Conservation (phyloP, 2,888 invertebrate genomes). For the Thera obeliscata region DNA sequence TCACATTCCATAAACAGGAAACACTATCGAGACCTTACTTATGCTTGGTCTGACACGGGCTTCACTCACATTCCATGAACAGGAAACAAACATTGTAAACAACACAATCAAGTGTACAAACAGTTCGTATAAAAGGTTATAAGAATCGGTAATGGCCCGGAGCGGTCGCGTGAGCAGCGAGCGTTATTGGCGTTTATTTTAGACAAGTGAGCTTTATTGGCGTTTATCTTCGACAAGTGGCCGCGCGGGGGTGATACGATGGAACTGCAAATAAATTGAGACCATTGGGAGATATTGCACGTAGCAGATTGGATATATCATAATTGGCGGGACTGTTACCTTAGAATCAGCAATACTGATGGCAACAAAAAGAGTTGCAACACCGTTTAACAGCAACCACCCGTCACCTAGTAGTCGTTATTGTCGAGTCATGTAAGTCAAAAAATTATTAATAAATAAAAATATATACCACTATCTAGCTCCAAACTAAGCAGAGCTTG, state of each 20-base stretch:
- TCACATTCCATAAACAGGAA: not conserved
- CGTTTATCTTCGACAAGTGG: constrained; percentile 43
- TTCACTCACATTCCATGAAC: not conserved
- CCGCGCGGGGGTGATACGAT: constrained; percentile 42
- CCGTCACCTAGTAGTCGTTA: too few relatives aligned
- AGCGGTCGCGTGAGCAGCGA: constrained; percentile 41
- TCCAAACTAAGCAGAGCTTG: too few relatives aligned
- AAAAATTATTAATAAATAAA: too few relatives aligned
- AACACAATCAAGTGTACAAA: constrained; percentile 4
- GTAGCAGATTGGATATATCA: not conserved
- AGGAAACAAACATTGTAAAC: constrained; percentile 13
- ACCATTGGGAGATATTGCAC: constrained; percentile 18
- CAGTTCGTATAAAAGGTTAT: constrained; percentile 29
- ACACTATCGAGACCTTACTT: too few relatives aligned
- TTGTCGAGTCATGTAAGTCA: too few relatives aligned
- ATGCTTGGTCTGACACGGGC: too few relatives aligned
- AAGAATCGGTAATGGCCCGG: constrained; percentile 35
- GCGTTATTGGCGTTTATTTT: constrained; percentile 43
- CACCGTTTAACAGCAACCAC: too few relatives aligned
- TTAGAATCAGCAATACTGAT: too few relatives aligned
- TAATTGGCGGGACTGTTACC: not conserved
- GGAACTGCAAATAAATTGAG: constrained; percentile 39
- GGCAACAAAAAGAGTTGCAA: too few relatives aligned
- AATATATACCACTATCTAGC: too few relatives aligned
- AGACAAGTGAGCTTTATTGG: constrained; percentile 43